Conservation (phyloP, 2,797 vertebrate species). For the Oreonectes daqikongensis region DNA sequence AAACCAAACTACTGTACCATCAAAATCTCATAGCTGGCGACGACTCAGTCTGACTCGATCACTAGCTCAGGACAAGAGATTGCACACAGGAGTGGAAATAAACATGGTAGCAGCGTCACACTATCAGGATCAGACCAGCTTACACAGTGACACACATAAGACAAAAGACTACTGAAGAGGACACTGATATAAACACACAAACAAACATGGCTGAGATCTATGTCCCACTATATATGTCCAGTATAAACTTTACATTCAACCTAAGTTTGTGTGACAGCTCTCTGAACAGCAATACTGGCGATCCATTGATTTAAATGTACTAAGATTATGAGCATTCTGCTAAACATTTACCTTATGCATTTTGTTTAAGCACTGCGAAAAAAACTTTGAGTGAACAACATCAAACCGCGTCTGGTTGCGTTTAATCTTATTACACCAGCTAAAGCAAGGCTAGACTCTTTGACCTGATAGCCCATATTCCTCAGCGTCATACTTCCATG, state of each 20-base stretch:
- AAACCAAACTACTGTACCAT: not conserved
- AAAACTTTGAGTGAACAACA: not conserved
- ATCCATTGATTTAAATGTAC: not conserved
- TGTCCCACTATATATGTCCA: not conserved
- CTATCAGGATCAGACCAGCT: not conserved
- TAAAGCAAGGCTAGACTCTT: conserved; percentile 23
- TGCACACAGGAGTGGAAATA: conserved; percentile 6
- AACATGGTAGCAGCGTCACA: conserved; percentile 17
- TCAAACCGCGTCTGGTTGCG: not conserved
- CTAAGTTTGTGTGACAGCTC: not conserved
- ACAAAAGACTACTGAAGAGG: conserved; percentile 1
- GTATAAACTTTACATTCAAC: not conserved
- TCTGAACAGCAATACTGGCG: not conserved
- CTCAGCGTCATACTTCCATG: not conserved
- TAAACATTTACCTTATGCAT: not conserved
- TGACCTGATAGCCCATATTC: not conserved
- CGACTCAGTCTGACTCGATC: conserved; percentile 2
- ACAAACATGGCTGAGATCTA: not conserved
- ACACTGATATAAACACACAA: conserved; percentile 15
- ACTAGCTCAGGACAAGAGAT: not conserved
- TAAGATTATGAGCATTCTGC: not conserved
- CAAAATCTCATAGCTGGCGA: not conserved
- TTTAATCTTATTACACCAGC: conserved; percentile 36
- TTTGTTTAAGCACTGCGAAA: not conserved
- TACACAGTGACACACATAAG: conserved; percentile 21